Evolutionary conservation across 2,113 vertebrate genomes (phyloP).

Genomic region (Tachuris rubrigastra): DNA sequence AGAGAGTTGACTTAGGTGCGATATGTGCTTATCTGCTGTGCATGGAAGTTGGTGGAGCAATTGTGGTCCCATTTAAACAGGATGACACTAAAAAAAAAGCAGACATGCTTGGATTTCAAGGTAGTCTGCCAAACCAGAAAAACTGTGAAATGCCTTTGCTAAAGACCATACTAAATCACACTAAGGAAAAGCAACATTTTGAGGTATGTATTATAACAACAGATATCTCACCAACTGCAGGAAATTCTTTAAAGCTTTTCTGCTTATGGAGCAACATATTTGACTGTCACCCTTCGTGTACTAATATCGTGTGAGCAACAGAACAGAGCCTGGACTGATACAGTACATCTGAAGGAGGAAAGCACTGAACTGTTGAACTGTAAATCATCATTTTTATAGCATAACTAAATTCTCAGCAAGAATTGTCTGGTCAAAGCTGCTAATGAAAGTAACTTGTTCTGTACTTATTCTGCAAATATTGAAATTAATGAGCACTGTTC

Average conservation of each 20-base stretch:
- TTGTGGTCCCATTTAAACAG: background rate
- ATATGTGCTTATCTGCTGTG: background rate
- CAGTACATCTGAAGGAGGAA: background rate
- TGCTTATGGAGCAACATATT: background rate
- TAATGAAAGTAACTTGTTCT: background rate
- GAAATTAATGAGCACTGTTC: background rate
- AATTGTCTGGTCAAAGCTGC: background rate
- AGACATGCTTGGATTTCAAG: background rate
- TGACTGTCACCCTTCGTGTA: background rate
- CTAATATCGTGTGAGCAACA: background rate
- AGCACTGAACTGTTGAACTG: background rate
- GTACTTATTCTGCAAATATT: background rate
- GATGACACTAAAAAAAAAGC: background rate
- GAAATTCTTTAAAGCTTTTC: background rate
- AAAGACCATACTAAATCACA: background rate
- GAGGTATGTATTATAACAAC: background rate
- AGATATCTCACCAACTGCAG: background rate
- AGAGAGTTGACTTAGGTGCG: rapidly evolving
- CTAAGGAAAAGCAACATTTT: background rate
- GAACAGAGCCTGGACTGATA: background rate
- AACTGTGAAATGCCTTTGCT: background rate
- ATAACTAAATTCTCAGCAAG: background rate
- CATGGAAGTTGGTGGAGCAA: background rate
- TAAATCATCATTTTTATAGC: background rate
- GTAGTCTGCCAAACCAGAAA: background rate